These are phyloP conservation scores for Caenorhabditis drosophilae DNA, from an alignment of 2,888 invertebrate species.

Conservation along the genomic window DNA sequence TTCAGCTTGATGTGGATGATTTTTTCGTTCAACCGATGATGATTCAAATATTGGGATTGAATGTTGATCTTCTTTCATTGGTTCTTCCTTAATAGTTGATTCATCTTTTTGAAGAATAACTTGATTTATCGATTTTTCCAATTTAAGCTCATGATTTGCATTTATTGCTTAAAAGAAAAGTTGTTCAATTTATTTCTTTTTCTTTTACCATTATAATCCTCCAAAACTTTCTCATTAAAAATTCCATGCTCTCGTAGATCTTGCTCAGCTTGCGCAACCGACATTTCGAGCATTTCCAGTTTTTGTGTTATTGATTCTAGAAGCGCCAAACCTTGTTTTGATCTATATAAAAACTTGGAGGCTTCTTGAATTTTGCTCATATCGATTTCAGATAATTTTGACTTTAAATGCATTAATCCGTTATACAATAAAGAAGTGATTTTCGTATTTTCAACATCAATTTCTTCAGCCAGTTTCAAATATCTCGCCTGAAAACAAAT, in stretches of 20 bases:
- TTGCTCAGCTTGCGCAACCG: constrained; percentile 31
- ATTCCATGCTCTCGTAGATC: constrained; percentile 24
- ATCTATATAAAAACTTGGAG: constrained; percentile 42
- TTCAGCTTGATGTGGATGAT: constrained; percentile 7
- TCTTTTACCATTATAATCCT: constrained; percentile 14
- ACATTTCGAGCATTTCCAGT: constrained; percentile 27
- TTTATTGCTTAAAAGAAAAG: constrained; percentile 14
- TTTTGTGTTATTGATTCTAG: constrained; percentile 48
- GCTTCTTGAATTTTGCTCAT: constrained; percentile 43
- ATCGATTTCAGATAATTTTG: constrained; percentile 38
- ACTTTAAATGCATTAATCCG: constrained; percentile 26
- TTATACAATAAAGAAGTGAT: constrained; percentile 11
- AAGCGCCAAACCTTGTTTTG: constrained; percentile 49
- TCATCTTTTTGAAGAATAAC: not conserved
- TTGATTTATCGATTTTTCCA: constrained; percentile 10
- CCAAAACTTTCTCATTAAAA: constrained; percentile 27
- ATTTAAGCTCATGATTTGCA: not conserved
- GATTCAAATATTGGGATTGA: not conserved
- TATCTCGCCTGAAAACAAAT: no score
- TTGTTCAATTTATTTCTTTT: not conserved
- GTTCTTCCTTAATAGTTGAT: not conserved
- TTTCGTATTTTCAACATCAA: not conserved
- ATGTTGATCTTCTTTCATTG: not conserved
- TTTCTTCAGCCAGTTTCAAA: not conserved
- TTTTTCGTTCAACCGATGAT: not conserved